phyloP scores from a whole-genome alignment of 2,113 vertebrate genomes.

The Cygnus buccinator region DNA sequence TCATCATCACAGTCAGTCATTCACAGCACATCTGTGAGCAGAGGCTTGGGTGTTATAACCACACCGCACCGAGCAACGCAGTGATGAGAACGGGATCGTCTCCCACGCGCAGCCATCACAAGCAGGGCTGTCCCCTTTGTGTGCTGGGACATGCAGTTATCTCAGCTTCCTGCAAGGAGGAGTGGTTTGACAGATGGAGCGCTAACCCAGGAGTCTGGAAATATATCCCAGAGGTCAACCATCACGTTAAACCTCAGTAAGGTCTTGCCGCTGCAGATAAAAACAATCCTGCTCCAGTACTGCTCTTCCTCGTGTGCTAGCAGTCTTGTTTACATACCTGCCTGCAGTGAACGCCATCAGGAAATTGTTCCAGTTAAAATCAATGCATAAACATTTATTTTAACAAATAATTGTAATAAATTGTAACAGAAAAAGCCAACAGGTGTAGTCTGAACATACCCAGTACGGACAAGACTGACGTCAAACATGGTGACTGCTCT shows the following conservation, averaged over 20 bases:
- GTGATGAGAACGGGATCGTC: neutral
- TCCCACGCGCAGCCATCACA: fast-evolving
- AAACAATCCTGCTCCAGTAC: neutral
- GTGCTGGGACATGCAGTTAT: neutral
- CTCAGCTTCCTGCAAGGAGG: neutral
- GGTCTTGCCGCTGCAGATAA: neutral
- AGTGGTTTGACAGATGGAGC: neutral
- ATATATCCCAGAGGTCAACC: neutral
- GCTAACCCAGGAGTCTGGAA: neutral
- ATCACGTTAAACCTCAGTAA: neutral
- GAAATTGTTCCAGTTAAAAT: neutral
- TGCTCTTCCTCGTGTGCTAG: neutral
- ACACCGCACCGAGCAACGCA: fast-evolving
- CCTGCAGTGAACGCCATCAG: neutral
- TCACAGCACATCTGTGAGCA: neutral
- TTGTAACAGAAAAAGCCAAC: neutral
- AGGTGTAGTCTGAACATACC: neutral
- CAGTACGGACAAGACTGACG: neutral
- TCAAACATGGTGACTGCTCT: neutral
- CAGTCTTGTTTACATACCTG: conserved; percentile 1
- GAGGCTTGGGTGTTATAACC: fast-evolving
- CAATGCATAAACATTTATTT: neutral
- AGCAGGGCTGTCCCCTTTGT: neutral
- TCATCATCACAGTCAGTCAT: neutral
- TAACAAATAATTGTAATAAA: neutral